Evolutionary conservation across 2,113 vertebrate species (phyloP).

Genomic region (Corythaixoides concolor): DNA sequence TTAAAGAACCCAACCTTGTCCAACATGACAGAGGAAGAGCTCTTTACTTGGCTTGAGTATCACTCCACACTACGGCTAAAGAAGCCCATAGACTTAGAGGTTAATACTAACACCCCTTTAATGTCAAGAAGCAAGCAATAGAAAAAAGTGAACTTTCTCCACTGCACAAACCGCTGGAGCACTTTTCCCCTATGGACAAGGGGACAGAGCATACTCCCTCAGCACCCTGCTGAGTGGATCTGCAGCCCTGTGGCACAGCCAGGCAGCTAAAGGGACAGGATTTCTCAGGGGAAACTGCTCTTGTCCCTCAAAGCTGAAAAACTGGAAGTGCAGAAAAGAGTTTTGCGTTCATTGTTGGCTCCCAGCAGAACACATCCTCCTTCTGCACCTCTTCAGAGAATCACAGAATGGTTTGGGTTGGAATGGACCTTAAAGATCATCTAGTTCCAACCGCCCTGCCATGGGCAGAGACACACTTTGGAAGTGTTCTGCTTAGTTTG

Average conservation of each 20-base stretch:
- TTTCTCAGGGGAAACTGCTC: not conserved
- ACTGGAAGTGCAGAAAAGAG: not conserved
- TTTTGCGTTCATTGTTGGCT: not conserved
- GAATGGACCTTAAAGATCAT: too few species aligned
- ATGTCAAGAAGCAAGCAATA: not conserved
- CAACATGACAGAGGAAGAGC: not conserved
- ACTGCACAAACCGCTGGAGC: not conserved
- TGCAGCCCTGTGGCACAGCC: not conserved
- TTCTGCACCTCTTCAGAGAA: not conserved
- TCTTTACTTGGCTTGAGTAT: not conserved
- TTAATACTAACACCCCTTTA: not conserved
- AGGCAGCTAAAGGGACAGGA: not conserved
- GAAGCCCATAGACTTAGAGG: not conserved
- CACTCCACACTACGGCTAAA: not conserved
- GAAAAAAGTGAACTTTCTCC: not conserved
- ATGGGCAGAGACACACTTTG: too few species aligned
- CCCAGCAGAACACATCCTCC: not conserved
- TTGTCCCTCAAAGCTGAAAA: not conserved
- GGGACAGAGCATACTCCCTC: not conserved
- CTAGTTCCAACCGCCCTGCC: too few species aligned
- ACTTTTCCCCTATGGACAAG: accelerated
- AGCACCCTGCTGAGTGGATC: not conserved
- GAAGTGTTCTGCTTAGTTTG: not conserved
- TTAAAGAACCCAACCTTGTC: not conserved
- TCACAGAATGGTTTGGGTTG: too few species aligned